These are phyloP conservation scores for Drosophila takahashii DNA, from an alignment of 1,140 invertebrate genomes.

Conservation along the genomic window DNA sequence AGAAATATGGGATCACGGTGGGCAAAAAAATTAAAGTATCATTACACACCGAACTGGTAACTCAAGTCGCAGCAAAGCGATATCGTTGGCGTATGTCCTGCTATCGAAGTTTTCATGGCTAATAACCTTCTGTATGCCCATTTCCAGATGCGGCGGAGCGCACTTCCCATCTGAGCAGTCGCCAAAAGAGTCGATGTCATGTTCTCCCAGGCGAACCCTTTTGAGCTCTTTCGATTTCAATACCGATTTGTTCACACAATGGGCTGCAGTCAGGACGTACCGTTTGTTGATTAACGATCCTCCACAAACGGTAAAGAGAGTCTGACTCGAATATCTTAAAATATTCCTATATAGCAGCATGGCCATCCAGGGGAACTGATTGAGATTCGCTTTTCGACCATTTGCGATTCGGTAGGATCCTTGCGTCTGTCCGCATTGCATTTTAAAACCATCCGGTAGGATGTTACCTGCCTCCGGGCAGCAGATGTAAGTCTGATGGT, in stretches of 20 bases:
- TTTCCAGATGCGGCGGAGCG: slow-evolving; percentile 85
- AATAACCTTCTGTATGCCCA: slow-evolving; percentile 87
- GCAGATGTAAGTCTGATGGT: background rate
- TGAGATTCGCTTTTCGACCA: background rate
- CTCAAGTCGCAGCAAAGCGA: slow-evolving; percentile 89
- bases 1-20: background rate
- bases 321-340: background rate
- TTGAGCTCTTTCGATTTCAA: slow-evolving; percentile 61
- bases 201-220: slow-evolving; percentile 78
- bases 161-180: slow-evolving; percentile 47
- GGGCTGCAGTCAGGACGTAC: slow-evolving; percentile 86
- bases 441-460: background rate
- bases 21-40: background rate
- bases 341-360: background rate
- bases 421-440: background rate
- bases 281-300: slow-evolving; percentile 85
- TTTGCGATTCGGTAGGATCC: background rate
- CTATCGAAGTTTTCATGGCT: slow-evolving; percentile 87
- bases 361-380: background rate
- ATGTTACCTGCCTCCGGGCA: background rate
- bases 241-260: slow-evolving; percentile 85
- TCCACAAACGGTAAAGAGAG: background rate
- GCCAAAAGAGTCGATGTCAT: slow-evolving; percentile 30
- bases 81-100: slow-evolving; percentile 88
- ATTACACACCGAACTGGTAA: slow-evolving; percentile 84